Percentiles rank a stretch among this genome's conserved stretches.
Conservation (phyloP, 2,797 vertebrate genomes). For the Tiaroga cobitis region DNA sequence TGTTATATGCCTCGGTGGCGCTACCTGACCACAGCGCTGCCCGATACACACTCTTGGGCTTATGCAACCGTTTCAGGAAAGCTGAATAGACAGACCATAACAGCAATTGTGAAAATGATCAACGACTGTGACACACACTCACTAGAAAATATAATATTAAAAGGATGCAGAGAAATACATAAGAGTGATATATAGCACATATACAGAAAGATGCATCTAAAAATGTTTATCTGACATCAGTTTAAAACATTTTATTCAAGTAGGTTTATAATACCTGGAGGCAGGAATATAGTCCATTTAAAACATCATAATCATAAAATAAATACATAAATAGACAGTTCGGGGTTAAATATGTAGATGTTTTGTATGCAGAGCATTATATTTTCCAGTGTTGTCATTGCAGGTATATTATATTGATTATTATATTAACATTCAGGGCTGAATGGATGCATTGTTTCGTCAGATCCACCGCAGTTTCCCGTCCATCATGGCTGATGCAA, state of each 20-base stretch:
- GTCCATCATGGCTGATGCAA: no score
- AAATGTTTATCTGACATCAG: background rate
- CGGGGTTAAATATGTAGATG: no score
- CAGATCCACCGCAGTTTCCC: no score
- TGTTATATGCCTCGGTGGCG: conserved; percentile 10
- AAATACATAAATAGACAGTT: background rate
- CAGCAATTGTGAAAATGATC: background rate
- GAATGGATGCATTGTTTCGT: no score
- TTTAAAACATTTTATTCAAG: no score
- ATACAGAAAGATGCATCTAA: background rate
- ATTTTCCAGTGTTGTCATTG: no score
- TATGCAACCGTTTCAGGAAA: background rate
- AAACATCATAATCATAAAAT: background rate
- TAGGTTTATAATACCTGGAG: no score
- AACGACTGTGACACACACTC: background rate
- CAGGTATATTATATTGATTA: no score
- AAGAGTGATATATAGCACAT: background rate
- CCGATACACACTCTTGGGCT: background rate
- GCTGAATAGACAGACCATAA: background rate
- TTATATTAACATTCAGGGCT: no score
- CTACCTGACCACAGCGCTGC: conserved; percentile 35
- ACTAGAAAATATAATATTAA: background rate
- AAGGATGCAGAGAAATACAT: background rate
- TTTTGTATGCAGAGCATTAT: no score
- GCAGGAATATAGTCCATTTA: background rate